phyloP scores from a whole-genome alignment of 2,797 vertebrate genomes.

The Rhinichthys osculus region DNA sequence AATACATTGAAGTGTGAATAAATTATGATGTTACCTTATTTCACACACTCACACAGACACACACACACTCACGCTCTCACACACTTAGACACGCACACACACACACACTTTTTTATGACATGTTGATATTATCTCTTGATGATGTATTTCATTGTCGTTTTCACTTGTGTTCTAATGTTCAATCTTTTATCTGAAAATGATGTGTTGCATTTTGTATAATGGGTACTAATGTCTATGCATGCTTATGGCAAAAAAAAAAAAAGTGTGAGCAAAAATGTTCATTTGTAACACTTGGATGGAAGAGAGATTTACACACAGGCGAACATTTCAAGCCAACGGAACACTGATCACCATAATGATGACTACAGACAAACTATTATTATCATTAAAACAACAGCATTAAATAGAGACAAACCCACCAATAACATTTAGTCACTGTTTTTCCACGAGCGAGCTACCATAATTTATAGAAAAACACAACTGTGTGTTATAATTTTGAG shows the following conservation, averaged over 20 bases:
- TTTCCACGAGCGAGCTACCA: not conserved
- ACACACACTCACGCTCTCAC: no score
- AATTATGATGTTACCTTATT: no score
- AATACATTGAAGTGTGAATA: not conserved
- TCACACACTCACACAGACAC: no score
- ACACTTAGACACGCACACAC: no score
- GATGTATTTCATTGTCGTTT: not conserved
- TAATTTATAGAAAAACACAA: not conserved
- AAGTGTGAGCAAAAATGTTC: not conserved
- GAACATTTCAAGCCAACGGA: not conserved
- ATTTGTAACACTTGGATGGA: not conserved
- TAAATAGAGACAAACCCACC: not conserved
- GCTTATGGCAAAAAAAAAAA: not conserved
- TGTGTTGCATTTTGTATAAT: not conserved
- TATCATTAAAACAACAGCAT: not conserved
- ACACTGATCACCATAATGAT: not conserved
- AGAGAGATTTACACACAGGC: not conserved
- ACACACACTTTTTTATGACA: no score
- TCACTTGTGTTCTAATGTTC: not conserved
- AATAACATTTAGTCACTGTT: not conserved
- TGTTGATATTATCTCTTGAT: not conserved
- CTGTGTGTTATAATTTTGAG: no score
- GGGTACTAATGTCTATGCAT: not conserved
- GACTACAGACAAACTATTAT: not conserved
- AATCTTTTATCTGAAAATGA: not conserved